Evolutionary conservation across 2,113 vertebrate species (phyloP).

Genomic region (Ceyx margarethae): DNA sequence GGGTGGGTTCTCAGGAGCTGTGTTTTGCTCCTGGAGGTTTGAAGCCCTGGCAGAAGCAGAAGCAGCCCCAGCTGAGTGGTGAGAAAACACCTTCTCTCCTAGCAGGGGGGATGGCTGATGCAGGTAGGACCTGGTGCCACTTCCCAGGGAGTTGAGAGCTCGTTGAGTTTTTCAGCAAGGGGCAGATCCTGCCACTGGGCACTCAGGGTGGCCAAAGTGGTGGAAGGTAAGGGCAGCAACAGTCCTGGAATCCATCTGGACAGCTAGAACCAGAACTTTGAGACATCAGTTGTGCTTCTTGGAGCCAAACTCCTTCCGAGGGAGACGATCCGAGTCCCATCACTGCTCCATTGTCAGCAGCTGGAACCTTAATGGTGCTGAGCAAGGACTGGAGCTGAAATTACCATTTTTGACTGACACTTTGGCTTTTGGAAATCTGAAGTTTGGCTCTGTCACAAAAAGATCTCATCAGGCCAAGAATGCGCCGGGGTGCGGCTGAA

Average conservation of each 20-base stretch:
- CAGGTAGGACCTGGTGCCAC: background rate
- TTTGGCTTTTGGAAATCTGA: slow-evolving; percentile 2
- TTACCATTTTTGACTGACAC: background rate
- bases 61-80: background rate
- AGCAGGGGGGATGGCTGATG: background rate
- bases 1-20: background rate
- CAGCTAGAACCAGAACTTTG: background rate
- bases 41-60: background rate
- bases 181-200: background rate
- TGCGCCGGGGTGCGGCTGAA: background rate
- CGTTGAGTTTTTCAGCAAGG: background rate
- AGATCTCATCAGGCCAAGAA: slow-evolving; percentile 8
- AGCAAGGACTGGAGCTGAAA: slow-evolving; percentile 12
- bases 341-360: background rate
- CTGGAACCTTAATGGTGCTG: background rate
- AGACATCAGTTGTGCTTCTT: rapidly evolving
- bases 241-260: background rate
- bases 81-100: background rate
- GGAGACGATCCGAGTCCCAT: background rate
- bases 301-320: background rate
- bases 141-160: background rate
- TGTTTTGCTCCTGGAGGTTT: background rate
- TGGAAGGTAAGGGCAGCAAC: background rate
- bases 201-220: background rate
- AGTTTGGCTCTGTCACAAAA: background rate